Conservation (phyloP, 2,888 invertebrate species). For the Drosophila kuntzei region DNA sequence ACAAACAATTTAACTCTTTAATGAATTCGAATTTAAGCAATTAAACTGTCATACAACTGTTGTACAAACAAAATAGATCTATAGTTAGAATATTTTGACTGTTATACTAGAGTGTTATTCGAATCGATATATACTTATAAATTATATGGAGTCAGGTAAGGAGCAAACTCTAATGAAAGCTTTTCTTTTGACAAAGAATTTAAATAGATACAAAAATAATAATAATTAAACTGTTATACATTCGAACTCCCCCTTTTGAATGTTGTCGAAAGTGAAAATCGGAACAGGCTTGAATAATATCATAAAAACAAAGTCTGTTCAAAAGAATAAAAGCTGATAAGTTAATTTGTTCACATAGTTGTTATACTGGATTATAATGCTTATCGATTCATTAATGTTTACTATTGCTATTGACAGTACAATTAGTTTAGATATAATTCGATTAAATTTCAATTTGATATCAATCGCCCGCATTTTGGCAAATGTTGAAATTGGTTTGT, state of each 20-base stretch:
- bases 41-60: constrained; percentile 9
- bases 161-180: no score
- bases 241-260: no score
- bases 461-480: constrained; percentile 37
- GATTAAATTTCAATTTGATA: constrained; percentile 20
- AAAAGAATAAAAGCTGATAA: no score
- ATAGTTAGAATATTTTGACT: not conserved
- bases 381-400: not conserved
- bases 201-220: no score
- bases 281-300: no score
- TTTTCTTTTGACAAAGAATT: not conserved
- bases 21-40: no score
- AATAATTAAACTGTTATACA: no score
- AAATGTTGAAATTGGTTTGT: constrained; percentile 30
- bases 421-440: constrained; percentile 1
- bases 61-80: not conserved
- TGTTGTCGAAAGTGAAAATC: no score
- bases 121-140: no score
- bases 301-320: no score
- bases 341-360: not conserved
- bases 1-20: no score
- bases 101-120: not conserved
- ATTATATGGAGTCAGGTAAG: no score
- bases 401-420: not conserved
- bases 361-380: not conserved